These are phyloP conservation scores for Brenthis ino DNA, from an alignment of 2,888 invertebrate species.

Conservation along the genomic window DNA sequence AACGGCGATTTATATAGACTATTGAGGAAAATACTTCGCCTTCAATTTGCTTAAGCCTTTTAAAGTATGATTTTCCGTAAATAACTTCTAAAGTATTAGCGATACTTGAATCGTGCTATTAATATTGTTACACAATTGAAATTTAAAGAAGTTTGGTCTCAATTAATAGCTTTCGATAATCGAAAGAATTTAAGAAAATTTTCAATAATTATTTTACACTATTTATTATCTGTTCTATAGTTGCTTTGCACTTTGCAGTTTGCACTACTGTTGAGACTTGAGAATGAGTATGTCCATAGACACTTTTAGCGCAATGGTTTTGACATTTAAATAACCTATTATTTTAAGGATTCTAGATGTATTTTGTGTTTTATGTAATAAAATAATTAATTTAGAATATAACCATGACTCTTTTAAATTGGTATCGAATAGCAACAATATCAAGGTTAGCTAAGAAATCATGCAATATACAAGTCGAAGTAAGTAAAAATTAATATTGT, in stretches of 20 bases:
- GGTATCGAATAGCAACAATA: constrained; percentile 56
- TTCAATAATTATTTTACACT: too few species aligned
- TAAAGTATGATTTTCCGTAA: too few species aligned
- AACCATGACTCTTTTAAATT: constrained; percentile 67
- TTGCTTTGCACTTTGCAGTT: too few species aligned
- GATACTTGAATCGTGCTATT: not conserved
- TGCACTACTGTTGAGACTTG: not conserved
- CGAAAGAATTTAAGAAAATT: too few species aligned
- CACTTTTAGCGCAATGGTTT: constrained; percentile 20
- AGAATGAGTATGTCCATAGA: not conserved
- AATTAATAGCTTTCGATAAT: too few species aligned
- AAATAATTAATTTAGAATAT: constrained; percentile 34
- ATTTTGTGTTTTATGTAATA: constrained; percentile 29
- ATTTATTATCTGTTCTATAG: not conserved
- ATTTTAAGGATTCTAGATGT: constrained; percentile 23
- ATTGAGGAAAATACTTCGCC: too few species aligned
- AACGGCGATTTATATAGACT: too few species aligned
- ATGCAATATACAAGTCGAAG: constrained; percentile 58
- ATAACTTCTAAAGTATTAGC: too few species aligned
- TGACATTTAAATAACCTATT: constrained; percentile 37
- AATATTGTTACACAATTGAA: too few species aligned
- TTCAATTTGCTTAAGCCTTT: too few species aligned
- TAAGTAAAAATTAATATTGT: constrained; percentile 42
- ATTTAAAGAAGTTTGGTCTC: too few species aligned
- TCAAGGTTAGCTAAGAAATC: constrained; percentile 55